phyloP scores from a whole-genome alignment of 2,888 invertebrate species.

The Oscheius onirici region DNA sequence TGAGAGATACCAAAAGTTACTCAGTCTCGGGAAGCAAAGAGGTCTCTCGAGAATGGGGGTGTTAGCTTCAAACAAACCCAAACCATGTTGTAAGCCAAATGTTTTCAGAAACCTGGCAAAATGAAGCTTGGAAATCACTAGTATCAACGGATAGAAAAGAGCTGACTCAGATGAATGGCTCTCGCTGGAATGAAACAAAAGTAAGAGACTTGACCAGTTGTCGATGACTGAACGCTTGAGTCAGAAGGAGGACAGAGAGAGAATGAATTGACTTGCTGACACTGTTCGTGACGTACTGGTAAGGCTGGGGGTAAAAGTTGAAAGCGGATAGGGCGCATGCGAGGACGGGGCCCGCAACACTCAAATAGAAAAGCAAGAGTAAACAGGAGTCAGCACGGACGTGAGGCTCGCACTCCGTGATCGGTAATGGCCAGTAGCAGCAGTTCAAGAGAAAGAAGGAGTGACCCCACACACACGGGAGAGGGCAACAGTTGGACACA shows the following conservation, averaged over 20 bases:
- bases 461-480: constrained; percentile 25
- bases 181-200: background rate
- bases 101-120: too few relatives aligned
- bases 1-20: too few relatives aligned
- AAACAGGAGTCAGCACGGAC: constrained; percentile 33
- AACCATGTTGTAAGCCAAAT: too few relatives aligned
- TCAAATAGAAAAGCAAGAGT: constrained; percentile 34
- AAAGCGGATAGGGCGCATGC: constrained; percentile 33
- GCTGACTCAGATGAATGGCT: too few relatives aligned
- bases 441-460: constrained; percentile 18
- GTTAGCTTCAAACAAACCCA: too few relatives aligned
- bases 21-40: too few relatives aligned
- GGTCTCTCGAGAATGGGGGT: background rate
- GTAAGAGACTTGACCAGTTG: background rate
- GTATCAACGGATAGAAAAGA: too few relatives aligned
- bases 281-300: constrained; percentile 26
- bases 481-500: constrained; percentile 33
- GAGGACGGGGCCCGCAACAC: constrained; percentile 29
- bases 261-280: background rate
- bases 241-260: background rate
- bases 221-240: background rate
- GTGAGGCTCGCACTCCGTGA: constrained; percentile 12
- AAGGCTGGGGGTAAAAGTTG: constrained; percentile 23
- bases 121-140: too few relatives aligned
- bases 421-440: constrained; percentile 25